Conservation (phyloP, 1,140 invertebrate genomes). For the Ceratina calcarata region DNA sequence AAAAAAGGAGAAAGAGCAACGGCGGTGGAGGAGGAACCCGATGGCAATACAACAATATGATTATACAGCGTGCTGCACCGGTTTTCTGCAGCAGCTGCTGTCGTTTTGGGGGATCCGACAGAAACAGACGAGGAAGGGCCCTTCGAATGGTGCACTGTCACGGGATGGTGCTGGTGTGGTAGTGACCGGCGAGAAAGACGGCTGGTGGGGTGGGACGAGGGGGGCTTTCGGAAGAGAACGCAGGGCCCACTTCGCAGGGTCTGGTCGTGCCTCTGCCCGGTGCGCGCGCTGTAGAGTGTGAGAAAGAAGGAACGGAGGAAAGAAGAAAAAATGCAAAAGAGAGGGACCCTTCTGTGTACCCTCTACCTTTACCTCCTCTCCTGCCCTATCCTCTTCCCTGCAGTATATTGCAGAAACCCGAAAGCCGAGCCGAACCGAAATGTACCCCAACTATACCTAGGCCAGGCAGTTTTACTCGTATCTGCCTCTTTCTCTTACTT, state of each 20-base stretch:
- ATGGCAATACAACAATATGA: conserved; percentile 71
- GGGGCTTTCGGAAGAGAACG: conserved; percentile 26
- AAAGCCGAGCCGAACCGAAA: conserved; percentile 65
- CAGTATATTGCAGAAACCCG: conserved; percentile 60
- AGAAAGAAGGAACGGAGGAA: conserved; percentile 50
- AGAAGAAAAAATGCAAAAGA: conserved; percentile 20
- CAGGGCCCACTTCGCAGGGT: conserved; percentile 51
- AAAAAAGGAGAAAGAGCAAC: conserved; percentile 28
- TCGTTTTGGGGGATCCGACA: conserved; percentile 69
- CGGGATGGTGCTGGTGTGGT: conserved; percentile 45
- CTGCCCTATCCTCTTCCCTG: conserved; percentile 21
- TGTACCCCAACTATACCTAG: conserved; percentile 59
- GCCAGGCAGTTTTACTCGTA: conserved; percentile 44
- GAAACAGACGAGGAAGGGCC: conserved; percentile 58
- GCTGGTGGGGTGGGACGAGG: conserved; percentile 30
- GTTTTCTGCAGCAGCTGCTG: conserved; percentile 72
- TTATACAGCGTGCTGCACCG: conserved; percentile 72
- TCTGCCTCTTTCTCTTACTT: conserved; percentile 8
- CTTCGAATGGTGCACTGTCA: conserved; percentile 43
- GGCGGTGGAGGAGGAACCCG: conserved; percentile 47
- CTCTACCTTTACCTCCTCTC: neutral
- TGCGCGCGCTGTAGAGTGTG: conserved; percentile 54
- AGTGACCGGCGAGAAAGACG: neutral
- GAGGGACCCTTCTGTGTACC: conserved; percentile 30
- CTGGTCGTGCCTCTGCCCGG: conserved; percentile 47